These are phyloP conservation scores for Cosmorhoe ocellata DNA, from an alignment of 2,888 invertebrate genomes.

Conservation along the genomic window DNA sequence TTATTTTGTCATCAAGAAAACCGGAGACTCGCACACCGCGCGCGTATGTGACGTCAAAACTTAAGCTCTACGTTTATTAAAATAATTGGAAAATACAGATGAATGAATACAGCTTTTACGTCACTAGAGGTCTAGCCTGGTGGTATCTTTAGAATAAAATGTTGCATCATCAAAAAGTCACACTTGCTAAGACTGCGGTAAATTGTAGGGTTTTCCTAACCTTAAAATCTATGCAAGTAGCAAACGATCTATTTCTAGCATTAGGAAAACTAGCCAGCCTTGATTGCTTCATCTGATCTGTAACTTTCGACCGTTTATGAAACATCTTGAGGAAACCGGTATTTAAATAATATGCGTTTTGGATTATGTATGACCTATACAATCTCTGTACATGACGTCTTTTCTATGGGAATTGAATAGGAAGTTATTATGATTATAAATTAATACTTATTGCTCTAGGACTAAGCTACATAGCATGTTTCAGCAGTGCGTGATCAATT, in stretches of 20 bases:
- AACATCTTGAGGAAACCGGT: background rate
- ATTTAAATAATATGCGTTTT: background rate
- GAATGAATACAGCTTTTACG: background rate
- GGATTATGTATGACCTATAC: background rate
- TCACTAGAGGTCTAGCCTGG: constrained; percentile 20
- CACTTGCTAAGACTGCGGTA: too few relatives aligned
- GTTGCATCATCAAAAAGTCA: constrained; percentile 4
- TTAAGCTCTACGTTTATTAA: background rate
- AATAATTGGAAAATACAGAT: constrained; percentile 16
- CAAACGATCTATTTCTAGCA: too few relatives aligned
- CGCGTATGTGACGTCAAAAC: constrained; percentile 13
- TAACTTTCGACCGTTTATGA: too few relatives aligned
- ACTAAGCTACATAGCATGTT: background rate
- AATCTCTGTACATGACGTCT: background rate
- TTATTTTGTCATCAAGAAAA: too few relatives aligned
- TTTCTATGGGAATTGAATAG: constrained; percentile 6
- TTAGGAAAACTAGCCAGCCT: too few relatives aligned
- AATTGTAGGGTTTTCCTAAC: too few relatives aligned
- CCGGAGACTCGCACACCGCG: background rate
- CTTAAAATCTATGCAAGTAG: too few relatives aligned
- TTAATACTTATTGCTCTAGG: background rate
- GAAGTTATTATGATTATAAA: constrained; percentile 4
- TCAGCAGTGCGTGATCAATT: background rate
- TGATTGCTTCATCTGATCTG: too few relatives aligned
- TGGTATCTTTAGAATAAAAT: too few relatives aligned